Evolutionary conservation across 1,140 invertebrate genomes (phyloP).

Genomic region (Zaprionus ornatus): DNA sequence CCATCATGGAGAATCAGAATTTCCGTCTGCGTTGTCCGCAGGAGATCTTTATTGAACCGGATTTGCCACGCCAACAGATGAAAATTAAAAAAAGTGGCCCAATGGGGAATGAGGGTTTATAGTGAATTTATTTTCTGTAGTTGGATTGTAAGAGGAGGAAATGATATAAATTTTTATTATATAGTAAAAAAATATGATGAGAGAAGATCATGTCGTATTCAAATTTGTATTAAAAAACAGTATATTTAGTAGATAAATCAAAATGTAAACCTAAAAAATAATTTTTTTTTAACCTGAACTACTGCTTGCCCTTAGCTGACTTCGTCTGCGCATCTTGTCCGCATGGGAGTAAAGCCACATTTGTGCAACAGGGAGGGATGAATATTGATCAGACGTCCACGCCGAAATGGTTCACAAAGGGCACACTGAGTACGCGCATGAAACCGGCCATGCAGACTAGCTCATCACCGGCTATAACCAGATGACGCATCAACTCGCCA

Average conservation of each 20-base stretch:
- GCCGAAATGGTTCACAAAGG: conserved; percentile 93
- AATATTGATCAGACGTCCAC: conserved; percentile 94
- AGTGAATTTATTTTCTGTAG: conserved; percentile 52
- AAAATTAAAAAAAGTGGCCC: neutral
- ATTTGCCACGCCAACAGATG: conserved; percentile 37
- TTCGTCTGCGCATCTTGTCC: conserved; percentile 77
- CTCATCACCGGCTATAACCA: conserved; percentile 89
- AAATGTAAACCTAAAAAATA: neutral
- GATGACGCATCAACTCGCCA: conserved; percentile 87
- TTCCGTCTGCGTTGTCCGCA: conserved; percentile 87
- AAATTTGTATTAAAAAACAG: neutral
- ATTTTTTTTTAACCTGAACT: neutral
- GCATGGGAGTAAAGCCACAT: conserved; percentile 91
- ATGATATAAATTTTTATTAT: neutral
- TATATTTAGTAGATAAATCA: neutral
- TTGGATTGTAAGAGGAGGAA: conserved; percentile 15
- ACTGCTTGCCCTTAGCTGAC: neutral
- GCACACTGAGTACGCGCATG: conserved; percentile 95
- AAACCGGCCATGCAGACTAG: conserved; percentile 98
- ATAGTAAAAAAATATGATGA: neutral
- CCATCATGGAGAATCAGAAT: conserved; percentile 92
- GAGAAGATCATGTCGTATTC: neutral
- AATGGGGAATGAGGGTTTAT: conserved; percentile 17
- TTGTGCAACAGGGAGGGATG: conserved; percentile 97
- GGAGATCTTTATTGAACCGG: conserved; percentile 83